phyloP scores from a whole-genome alignment of 1,140 invertebrate species.

The Micrasema longulum region DNA sequence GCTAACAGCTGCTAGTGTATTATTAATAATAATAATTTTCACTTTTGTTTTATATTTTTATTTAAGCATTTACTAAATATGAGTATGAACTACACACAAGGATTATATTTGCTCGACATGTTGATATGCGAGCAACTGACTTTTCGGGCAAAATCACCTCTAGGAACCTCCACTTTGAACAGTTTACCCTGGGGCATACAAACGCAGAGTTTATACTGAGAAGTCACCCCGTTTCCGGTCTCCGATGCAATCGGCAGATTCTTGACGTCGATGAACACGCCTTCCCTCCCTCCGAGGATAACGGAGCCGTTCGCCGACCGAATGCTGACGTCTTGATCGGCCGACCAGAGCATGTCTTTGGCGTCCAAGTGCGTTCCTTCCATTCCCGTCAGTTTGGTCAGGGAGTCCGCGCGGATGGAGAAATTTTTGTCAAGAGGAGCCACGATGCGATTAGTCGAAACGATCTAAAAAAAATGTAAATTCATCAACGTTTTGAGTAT shows the following conservation, averaged over 20 bases:
- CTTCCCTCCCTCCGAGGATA: conserved; percentile 76
- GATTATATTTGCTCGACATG: conserved; percentile 74
- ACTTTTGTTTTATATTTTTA: too few species aligned
- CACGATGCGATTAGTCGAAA: conserved; percentile 78
- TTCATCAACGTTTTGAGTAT: background rate
- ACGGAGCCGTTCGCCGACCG: conserved; percentile 85
- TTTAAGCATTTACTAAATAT: too few species aligned
- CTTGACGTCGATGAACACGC: conserved; percentile 78
- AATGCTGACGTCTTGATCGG: conserved; percentile 83
- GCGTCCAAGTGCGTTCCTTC: conserved; percentile 73
- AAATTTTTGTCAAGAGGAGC: conserved; percentile 79
- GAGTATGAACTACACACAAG: conserved; percentile 77
- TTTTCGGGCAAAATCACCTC: conserved; percentile 65
- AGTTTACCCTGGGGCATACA: conserved; percentile 89
- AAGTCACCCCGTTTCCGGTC: conserved; percentile 57
- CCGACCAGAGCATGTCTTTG: conserved; percentile 68
- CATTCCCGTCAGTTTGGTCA: conserved; percentile 72
- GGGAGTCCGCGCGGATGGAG: conserved; percentile 72
- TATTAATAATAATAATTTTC: too few species aligned
- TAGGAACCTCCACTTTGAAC: conserved; percentile 78
- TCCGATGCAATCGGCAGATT: conserved; percentile 74
- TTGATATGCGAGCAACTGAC: conserved; percentile 76
- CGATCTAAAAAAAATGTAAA: conserved; percentile 61
- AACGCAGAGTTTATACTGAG: conserved; percentile 87
- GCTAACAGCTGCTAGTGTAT: too few species aligned